Conservation (phyloP, 37 sponge, comb jelly and placozoan species). For the Chondrosia reniformis region DNA sequence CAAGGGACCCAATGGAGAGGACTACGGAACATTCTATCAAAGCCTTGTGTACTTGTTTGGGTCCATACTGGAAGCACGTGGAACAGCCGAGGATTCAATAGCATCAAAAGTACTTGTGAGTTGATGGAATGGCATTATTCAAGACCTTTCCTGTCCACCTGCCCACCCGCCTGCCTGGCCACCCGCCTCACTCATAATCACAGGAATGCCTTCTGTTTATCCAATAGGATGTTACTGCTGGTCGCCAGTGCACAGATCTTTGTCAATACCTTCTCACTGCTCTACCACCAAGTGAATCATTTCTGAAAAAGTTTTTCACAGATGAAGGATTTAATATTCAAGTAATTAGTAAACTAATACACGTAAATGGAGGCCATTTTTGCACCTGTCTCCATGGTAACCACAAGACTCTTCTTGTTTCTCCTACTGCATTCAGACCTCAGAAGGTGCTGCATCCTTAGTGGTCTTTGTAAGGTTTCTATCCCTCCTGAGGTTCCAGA, state of each 20-base stretch:
- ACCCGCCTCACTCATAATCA: too few relatives aligned
- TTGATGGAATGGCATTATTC: too few relatives aligned
- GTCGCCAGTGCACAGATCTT: slow-evolving; percentile 52
- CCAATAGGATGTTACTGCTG: slow-evolving; percentile 38
- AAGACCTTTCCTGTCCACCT: too few relatives aligned
- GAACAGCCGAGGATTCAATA: too few relatives aligned
- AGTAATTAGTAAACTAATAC: neutral
- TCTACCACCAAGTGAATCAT: slow-evolving; percentile 49
- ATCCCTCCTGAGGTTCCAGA: neutral
- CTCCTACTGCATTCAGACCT: neutral
- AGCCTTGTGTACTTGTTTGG: slow-evolving; percentile 3
- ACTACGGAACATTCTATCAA: neutral
- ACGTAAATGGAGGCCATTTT: too few relatives aligned
- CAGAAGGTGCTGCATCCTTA: slow-evolving; percentile 8
- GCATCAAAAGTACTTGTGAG: slow-evolving; percentile 4
- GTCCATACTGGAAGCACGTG: slow-evolving; percentile 2
- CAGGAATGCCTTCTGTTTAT: too few relatives aligned
- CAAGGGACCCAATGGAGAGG: slow-evolving; percentile 6
- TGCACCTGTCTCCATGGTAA: too few relatives aligned
- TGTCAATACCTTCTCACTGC: slow-evolving; percentile 31
- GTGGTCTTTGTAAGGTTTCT: slow-evolving; percentile 3
- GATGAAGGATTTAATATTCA: slow-evolving; percentile 10
- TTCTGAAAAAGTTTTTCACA: slow-evolving; percentile 35
- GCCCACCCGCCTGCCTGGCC: too few relatives aligned
- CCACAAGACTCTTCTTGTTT: neutral